Evolutionary conservation across 2,113 vertebrate species (phyloP), one percentile per base, ranked within the genome.

Genomic region (Brachyhypopomus gauderio): DNA sequence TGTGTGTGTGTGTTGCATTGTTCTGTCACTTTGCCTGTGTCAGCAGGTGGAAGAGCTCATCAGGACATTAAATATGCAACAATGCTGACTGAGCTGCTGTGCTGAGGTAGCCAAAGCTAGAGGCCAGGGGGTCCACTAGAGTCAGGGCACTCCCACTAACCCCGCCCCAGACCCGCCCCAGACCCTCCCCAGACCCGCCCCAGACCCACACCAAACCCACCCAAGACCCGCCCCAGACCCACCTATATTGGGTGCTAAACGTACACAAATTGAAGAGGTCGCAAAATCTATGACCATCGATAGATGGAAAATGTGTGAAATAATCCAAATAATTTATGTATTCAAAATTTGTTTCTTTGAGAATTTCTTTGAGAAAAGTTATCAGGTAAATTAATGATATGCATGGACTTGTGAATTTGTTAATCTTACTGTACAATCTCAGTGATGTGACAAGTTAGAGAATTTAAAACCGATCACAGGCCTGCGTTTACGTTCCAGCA

Each of bases 51-150:
- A 97, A 95, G 91, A 85, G 92, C 94, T 96, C 96, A 94, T 96
- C 96, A 96, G 95, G 92, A 96, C 96, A 98, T 98, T 97, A 98
- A 98, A 97, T 97, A 99, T 98, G 96, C 96, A 99, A 94, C 93
- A 92, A 96, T 97, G 96, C 97, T 97, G 96, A 98, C 96, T 96
- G 95, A 94, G 93, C 95, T 95, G 96, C 91, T 92, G 90, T 90
- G 93, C 95, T 94, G 93, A 95, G 94, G 93, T 93, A 95, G 90
- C 89, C 91, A 87, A 93, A 94, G 92, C 93, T 88, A 90, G 92
- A 90, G 88, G 93, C 89, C 81, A 72, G 83, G 86, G 79, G 79
- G 75, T 77, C 79, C 84, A 64, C 85, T 85, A 84, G n/a, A n/a
- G 86, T 85, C 87, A 88, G 87, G 66, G 72, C 80, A 71, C 72